Percentiles rank a stretch among this genome's conserved stretches.
Conservation (phyloP, 2,797 vertebrate genomes). For the Smutsia temminckii region DNA sequence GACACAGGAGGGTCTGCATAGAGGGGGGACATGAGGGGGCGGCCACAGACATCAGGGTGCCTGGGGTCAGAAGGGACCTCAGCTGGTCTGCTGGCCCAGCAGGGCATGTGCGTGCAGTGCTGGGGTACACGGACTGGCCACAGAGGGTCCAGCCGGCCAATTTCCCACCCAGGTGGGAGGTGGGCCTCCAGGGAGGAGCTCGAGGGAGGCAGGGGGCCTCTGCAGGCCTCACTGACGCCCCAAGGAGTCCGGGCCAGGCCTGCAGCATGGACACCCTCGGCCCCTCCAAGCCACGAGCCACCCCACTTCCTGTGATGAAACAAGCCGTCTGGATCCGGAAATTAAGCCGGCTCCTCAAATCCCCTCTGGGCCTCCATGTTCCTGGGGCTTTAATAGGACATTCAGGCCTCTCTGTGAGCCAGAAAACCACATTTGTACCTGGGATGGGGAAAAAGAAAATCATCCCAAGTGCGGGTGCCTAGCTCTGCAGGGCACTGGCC, state of each 20-base stretch:
- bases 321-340: slow-evolving; percentile 15
- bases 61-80: background rate
- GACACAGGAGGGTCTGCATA: no score
- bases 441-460: background rate
- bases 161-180: background rate
- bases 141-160: background rate
- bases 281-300: background rate
- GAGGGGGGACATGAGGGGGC: background rate
- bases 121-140: rapidly evolving
- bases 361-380: background rate
- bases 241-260: background rate
- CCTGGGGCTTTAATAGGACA: background rate
- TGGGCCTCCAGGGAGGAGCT: rapidly evolving
- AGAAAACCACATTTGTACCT: background rate
- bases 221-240: background rate
- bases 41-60: rapidly evolving
- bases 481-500: background rate
- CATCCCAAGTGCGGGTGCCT: background rate
- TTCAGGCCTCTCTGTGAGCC: background rate
- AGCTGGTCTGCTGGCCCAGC: no score
- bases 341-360: background rate
- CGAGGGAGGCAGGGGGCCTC: rapidly evolving
- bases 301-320: background rate
- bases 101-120: background rate
- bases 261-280: no score